Evolutionary conservation across 2,113 vertebrate genomes (phyloP), one percentile per base, ranked within the genome.

Genomic region (Addax nasomaculatus): DNA sequence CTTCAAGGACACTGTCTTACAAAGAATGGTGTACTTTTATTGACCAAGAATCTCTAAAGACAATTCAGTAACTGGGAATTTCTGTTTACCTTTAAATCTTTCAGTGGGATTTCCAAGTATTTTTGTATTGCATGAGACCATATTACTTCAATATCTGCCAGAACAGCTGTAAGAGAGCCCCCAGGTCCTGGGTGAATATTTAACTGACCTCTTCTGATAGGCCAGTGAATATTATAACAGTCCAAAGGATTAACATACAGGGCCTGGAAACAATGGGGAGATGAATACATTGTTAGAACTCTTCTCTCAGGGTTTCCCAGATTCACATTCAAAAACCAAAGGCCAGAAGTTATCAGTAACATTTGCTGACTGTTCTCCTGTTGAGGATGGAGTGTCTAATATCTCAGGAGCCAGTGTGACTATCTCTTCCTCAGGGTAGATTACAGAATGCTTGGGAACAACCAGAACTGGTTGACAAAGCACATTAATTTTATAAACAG

Each of bases 51-150:
- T 85, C 30, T 89, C 36, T 78, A 81, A 80, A 78, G 15, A 33
- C 5, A 94, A 64, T 30, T 36, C 60, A 94, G 49, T n/a, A 25
- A 81, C 14, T 87, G 14, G 19, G 60, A 51, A 53, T 88, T 53
- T 84, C 21, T 94, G 16, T 98, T 97, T 95, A 99, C 99, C 99
- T 99, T 99, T n/a, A 99, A 98, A 98, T 99, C 99, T 98, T 99
- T 99, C 84, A 99, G 96, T 9, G 99, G 99, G 96, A 99, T 99
- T 98, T 99, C 99, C 97, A 99, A 99, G 13, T 99, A 99, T 76
- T 99, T 99, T 94, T 99, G 99, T 98, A 99, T 99, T 84, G 99
- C 98, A 39, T 99, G 98, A 90, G 99, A 99, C 99, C 99, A 99
- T 98, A 99, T 99, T 2, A 99, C 99, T 98, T 99, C 99, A 33